A percentile compares a stretch with the other conserved stretches of the same genome.
These are phyloP conservation scores for Patiria pectinifera DNA, from an alignment of 53 echinoderm and acorn worm species.

Conservation along the genomic window DNA sequence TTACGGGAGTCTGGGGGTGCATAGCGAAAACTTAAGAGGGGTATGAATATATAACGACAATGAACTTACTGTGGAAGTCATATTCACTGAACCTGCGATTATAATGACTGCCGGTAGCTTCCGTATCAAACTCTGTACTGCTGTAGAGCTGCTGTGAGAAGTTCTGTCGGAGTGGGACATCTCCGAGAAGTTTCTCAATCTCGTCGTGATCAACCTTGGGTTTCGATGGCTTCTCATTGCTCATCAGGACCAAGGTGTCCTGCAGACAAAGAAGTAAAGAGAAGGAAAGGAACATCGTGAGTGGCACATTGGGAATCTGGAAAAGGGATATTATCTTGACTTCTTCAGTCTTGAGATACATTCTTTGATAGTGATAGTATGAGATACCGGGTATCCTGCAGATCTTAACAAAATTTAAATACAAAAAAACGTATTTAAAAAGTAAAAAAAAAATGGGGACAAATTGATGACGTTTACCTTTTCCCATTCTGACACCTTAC, in stretches of 20 bases:
- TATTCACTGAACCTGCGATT: conserved; percentile 67
- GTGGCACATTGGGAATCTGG: too few relatives aligned
- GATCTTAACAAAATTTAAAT: too few relatives aligned
- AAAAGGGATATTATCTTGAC: too few relatives aligned
- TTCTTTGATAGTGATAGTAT: too few relatives aligned
- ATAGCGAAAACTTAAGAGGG: not conserved
- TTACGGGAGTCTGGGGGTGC: not conserved
- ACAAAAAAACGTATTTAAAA: too few relatives aligned
- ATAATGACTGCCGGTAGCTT: conserved; percentile 45
- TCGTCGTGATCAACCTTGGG: conserved; percentile 73
- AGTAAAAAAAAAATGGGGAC: too few relatives aligned
- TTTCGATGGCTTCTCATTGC: conserved; percentile 38
- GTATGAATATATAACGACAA: not conserved
- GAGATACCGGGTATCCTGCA: too few relatives aligned
- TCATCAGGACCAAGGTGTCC: conserved; percentile 25
- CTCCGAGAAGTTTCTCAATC: conserved; percentile 72
- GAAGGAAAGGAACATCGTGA: not conserved
- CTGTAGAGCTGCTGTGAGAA: conserved; percentile 56
- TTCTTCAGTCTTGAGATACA: too few relatives aligned
- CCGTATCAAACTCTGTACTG: conserved; percentile 24
- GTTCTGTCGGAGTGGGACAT: conserved; percentile 49
- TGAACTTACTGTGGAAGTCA: conserved; percentile 65
- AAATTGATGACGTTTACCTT: too few relatives aligned
- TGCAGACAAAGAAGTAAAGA: not conserved
- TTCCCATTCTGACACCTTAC: too few relatives aligned